Base-by-base conservation (phyloP, 2,113 vertebrate species). In the Podilymbus podiceps region DNA sequence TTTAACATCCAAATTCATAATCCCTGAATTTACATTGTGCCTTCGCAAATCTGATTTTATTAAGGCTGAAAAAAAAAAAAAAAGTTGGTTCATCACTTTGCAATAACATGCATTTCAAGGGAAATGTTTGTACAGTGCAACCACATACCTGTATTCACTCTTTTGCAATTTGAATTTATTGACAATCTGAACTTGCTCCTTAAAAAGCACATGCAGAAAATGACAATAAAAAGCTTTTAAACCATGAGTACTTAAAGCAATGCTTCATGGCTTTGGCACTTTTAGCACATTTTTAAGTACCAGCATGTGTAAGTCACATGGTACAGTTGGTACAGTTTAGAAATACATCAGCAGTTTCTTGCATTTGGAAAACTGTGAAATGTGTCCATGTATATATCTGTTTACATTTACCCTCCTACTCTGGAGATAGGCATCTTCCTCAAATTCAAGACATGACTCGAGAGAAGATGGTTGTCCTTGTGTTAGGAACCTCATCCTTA, bases 41-140 rank as follows among this genome's bases (percentile, higher is more conserved):
- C 99, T 98, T 97, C 98, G 98, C 95, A 99, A 97, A 62, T 99
- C 99, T 20, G 99, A 99, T 96, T 99, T 99, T 96, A 99, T 99
- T 95, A 99, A 98, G 49, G 98, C 99, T 99, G 96, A 56, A 97
- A 97, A 12, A 95, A 28, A 87, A 28, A 87, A 72, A 40, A 46
- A 23, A 53, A 88, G 24, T 5, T 69, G 23, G n/a, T 80, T 95
- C 28, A 67, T 38, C 75, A 49, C 28, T 95, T 82, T 33, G 77
- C 55, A 92, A 17, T 69, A 46, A 24, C 35, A 25, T 6, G 4
- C 15, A 56, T 22, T 66, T 52, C 53, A 69, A 85, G 49, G 58
- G 17, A 86, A 79, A 64, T 8, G 10, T 50, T 71, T 81, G 27
- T 14, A 71, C 1, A 4, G 12, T 31, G 20, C 30, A 82, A 89